Conservation (phyloP, 2,113 vertebrate species). For the Scatophagus argus region DNA sequence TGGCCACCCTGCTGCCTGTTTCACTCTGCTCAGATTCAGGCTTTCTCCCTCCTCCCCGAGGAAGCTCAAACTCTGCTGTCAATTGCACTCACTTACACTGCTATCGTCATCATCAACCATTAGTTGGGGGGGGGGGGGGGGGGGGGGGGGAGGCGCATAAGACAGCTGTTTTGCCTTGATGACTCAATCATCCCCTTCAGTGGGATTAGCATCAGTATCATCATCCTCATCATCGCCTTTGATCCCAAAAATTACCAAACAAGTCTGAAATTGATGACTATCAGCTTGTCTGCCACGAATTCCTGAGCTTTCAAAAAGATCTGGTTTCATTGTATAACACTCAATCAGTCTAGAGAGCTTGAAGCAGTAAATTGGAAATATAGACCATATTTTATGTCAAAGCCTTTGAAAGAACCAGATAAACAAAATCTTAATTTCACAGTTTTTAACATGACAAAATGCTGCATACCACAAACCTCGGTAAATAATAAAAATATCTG, state of each 20-base stretch:
- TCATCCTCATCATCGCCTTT: conserved; percentile 64
- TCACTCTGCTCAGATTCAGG: conserved; percentile 49
- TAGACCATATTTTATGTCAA: not conserved
- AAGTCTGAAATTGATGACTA: conserved; percentile 52
- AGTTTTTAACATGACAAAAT: conserved; percentile 16
- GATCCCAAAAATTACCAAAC: conserved; percentile 60
- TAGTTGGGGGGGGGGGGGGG: conserved; percentile 14
- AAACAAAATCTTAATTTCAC: conserved; percentile 9
- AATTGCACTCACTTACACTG: conserved; percentile 70
- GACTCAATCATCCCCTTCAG: conserved; percentile 69
- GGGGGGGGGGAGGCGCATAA: conserved; percentile 27
- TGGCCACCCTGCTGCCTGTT: conserved; percentile 72
- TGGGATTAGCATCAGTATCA: conserved; percentile 66
- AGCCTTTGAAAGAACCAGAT: not conserved
- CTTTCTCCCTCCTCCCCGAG: conserved; percentile 55
- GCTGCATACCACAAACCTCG: not conserved
- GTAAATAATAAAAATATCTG: not conserved
- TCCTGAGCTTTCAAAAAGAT: conserved; percentile 38
- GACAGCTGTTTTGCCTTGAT: conserved; percentile 68
- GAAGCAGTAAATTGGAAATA: conserved; percentile 2
- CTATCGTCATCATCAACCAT: conserved; percentile 65
- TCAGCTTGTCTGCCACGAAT: conserved; percentile 40
- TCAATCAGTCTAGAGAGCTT: not conserved
- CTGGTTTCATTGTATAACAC: not conserved
- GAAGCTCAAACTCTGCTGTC: conserved; percentile 68